A percentile compares a stretch with the other conserved stretches of the same genome.
Conservation (phyloP, 2,113 vertebrate species). For the Engraulis encrasicolus region DNA sequence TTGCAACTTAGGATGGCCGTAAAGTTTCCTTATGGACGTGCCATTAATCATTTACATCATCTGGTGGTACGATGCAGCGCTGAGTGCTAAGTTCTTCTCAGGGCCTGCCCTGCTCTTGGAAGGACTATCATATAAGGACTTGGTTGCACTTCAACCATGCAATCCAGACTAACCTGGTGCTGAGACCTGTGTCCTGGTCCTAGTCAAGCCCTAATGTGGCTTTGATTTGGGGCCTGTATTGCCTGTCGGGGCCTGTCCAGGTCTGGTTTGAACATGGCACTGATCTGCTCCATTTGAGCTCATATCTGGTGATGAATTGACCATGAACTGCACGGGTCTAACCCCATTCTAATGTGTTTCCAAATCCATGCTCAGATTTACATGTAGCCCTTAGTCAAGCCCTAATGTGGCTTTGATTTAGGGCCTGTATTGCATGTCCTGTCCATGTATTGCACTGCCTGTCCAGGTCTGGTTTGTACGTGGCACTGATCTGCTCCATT, state of each 20-base stretch:
- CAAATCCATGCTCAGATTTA: too few relatives aligned
- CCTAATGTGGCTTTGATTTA: too few relatives aligned
- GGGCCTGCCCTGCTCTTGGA: not conserved
- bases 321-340: not conserved
- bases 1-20: not conserved
- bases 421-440: too few relatives aligned
- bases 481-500: not conserved
- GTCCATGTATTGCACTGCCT: too few relatives aligned
- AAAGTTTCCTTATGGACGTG: not conserved
- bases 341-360: not conserved
- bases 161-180: too few relatives aligned
- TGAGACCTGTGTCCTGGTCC: too few relatives aligned
- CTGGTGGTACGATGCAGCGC: not conserved
- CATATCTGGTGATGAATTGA: not conserved
- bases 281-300: not conserved
- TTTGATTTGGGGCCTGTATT: too few relatives aligned
- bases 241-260: not conserved
- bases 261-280: not conserved
- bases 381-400: too few relatives aligned
- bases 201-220: too few relatives aligned
- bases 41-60: not conserved
- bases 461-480: not conserved
- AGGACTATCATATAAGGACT: too few relatives aligned
- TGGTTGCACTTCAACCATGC: too few relatives aligned
- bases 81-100: not conserved